Evolutionary conservation across 2,113 vertebrate genomes (phyloP), one percentile per base, ranked within the genome.

Genomic region (Crotalus viridis): DNA sequence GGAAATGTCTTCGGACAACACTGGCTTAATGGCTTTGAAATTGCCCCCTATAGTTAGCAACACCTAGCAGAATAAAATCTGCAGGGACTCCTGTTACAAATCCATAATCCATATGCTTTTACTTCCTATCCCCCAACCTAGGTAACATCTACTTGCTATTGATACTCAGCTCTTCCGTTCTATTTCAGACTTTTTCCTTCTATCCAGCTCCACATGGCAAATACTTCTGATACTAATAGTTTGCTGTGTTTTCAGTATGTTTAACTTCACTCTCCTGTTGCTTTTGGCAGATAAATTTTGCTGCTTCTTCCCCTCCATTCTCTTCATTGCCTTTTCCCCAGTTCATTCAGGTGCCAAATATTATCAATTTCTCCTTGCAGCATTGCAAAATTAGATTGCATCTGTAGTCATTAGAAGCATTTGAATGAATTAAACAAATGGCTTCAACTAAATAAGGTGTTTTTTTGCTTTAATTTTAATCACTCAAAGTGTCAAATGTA

Each of bases 381-480:
- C 2, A 39, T 19, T 74, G n/a, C n/a, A 74, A 19, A 74, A 33
- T 33, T 74, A 74, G n/a, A 74, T 74, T 43, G 85, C 64, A 85
- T 52, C n/a, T 19, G 57, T 52, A 89, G 54, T 57, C 43, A 89
- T 10, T 28, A 89, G 64, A 28, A n/a, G 28, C 64, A 88, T 15
- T 87, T 91, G 21, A 21, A 93, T 87, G n/a, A 85, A 91, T 59
- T 39, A 93, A 81, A 26, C 51, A 52, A n/a, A 1, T 85, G 87
- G 39, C 24, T 28, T 85, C 17, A 85, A 48, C 56, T 59, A 22
- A 59, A 88, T 91, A 51, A 85, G 74, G 10, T 28, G 26, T 64
- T 61, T 28, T 24, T 28, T 64, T 64, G 61, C 61, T 64, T 64
- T 64, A n/a, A 28, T 64, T 64, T n/a, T n/a, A 13, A 13, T 13